Evolutionary conservation across 1,140 invertebrate species (phyloP).

Genomic region (Chlorops oryzae): DNA sequence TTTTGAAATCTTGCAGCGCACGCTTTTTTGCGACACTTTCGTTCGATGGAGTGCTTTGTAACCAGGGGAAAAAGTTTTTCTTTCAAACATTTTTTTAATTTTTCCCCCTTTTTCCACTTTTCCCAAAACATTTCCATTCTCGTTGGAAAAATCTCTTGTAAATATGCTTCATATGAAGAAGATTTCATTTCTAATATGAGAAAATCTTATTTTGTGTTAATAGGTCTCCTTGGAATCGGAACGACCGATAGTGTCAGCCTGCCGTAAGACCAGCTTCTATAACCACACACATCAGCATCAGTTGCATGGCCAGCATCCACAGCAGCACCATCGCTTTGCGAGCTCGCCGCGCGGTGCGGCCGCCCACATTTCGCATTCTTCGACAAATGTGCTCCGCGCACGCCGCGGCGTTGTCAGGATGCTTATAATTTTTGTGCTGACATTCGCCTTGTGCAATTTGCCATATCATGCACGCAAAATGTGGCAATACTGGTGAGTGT

Average conservation of each 20-base stretch:
- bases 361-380: slow-evolving; percentile 56
- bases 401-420: slow-evolving; percentile 69
- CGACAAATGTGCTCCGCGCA: slow-evolving; percentile 62
- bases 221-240: slow-evolving; percentile 49
- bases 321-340: slow-evolving; percentile 25
- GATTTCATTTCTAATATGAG: no score
- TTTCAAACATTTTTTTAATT: no score
- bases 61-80: no score
- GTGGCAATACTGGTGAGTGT: slow-evolving; percentile 62
- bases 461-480: slow-evolving; percentile 78
- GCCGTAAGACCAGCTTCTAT: slow-evolving; percentile 35
- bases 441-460: slow-evolving; percentile 78
- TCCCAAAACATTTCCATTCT: no score
- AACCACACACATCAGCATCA: slow-evolving; percentile 14
- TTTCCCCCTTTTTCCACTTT: no score
- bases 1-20: no score
- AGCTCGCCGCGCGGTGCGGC: slow-evolving; percentile 14
- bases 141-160: no score
- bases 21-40: no score
- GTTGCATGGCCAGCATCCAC: slow-evolving; percentile 11
- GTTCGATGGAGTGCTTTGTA: no score
- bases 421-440: slow-evolving; percentile 73
- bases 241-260: slow-evolving; percentile 45
- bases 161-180: no score
- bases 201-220: no score